These are phyloP conservation scores for Anguilla anguilla DNA, from an alignment of 2,797 vertebrate genomes.

Conservation along the genomic window DNA sequence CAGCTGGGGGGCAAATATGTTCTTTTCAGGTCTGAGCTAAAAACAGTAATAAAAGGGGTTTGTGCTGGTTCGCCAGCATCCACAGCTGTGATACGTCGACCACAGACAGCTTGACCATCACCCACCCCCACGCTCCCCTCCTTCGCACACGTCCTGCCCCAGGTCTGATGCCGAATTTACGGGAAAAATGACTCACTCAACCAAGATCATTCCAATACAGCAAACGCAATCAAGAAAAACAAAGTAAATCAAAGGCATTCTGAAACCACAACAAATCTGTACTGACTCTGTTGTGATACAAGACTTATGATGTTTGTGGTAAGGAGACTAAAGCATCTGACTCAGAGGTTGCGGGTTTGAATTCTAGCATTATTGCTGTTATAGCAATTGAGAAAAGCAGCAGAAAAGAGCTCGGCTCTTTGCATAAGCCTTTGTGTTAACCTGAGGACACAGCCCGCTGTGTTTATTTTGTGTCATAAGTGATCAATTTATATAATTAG, in stretches of 20 bases:
- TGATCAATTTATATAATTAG: neutral
- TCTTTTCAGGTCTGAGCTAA: neutral
- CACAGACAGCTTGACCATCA: neutral
- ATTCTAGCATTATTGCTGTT: neutral
- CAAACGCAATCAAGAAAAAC: neutral
- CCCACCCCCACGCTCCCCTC: neutral
- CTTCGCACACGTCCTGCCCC: neutral
- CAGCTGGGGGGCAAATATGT: neutral
- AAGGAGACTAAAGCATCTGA: neutral
- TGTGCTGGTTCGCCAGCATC: neutral
- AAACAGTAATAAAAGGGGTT: neutral
- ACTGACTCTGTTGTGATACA: neutral
- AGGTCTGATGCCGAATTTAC: neutral
- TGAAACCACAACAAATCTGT: neutral
- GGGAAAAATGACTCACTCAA: neutral
- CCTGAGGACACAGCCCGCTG: neutral
- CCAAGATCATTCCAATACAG: neutral
- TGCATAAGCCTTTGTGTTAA: neutral
- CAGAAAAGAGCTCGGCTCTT: neutral
- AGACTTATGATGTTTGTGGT: neutral
- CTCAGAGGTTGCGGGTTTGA: neutral
- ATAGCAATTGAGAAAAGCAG: neutral
- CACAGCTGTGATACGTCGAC: neutral
- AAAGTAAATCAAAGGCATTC: neutral
- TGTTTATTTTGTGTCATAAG: neutral